Evolutionary conservation across 2,113 vertebrate species (phyloP).

Genomic region (Syrmaticus mikado): DNA sequence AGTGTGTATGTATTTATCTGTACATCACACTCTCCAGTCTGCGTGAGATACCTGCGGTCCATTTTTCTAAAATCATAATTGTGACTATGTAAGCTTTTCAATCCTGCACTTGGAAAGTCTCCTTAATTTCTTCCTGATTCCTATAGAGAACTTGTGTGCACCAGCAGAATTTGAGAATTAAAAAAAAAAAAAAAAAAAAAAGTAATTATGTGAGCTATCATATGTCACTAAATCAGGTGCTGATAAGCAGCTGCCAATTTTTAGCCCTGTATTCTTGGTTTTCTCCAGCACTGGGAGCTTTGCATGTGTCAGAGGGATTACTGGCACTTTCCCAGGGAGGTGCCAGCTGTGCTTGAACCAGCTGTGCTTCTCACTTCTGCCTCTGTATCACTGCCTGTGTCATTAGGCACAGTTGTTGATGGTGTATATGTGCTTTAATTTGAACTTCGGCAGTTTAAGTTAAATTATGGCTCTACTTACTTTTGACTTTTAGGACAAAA

Average conservation of each 20-base stretch:
- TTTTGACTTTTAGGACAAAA: not conserved
- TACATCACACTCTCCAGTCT: not conserved
- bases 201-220: not conserved
- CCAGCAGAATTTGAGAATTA: not conserved
- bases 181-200: not conserved
- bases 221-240: not conserved
- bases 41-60: not conserved
- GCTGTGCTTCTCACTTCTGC: not conserved
- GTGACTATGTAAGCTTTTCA: not conserved
- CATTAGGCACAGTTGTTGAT: not conserved
- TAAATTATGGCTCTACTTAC: not conserved
- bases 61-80: not conserved
- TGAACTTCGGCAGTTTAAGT: not conserved
- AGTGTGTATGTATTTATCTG: not conserved
- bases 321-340: rapidly evolving
- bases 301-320: not conserved
- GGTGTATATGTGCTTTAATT: not conserved
- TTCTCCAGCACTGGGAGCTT: not conserved
- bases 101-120: not conserved
- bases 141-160: not conserved
- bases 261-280: not conserved
- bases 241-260: not conserved
- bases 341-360: not conserved
- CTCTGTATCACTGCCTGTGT: not conserved
- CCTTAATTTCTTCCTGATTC: not conserved